Base-by-base conservation (phyloP, 64 coral and sea anemone species). In the Trachythela sp. region DNA sequence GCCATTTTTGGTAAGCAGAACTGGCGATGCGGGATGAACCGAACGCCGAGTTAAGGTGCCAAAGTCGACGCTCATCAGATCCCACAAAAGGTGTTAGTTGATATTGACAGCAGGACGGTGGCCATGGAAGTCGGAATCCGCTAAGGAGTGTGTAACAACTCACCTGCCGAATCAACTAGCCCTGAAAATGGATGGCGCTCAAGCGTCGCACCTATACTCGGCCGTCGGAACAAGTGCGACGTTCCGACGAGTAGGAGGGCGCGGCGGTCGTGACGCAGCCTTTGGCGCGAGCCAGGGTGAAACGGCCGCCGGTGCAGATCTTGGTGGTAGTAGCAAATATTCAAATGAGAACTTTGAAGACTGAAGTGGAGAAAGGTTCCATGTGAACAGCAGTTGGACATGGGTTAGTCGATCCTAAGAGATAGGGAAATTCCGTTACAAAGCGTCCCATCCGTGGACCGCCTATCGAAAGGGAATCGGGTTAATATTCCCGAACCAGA, bases 221-320 rank as follows among this genome's bases (percentile, higher is more conserved):
- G 70, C 87, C 87, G 39, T 54, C 88, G 33, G 70, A 42, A 22
- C 45, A n/a, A n/a, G 17, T 24, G 88, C n/a, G 17, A 83, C 1
- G 88, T 22, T 26, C 87, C 40, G 87, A 88, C 60, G 88, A 89
- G 88, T 89, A 89, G 88, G 88, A 89, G 88, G 88, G 88, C 88
- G 88, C 31, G 40, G 88, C 33, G 86, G 86, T 87, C 54, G 86
- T 87, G 86, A 60, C 86, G 54, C 50, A 87, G 86, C 52, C 86
- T 68, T 15, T 67, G 54, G 86, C 54, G 86, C 54, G 54, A 87
- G 54, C 86, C 86, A 32, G 86, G 86, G 86, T 87, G 86, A 68
- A 87, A 87, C 86, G 86, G 86, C 86, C 54, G 50, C 86, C 54
- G 32, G 86, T 87, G 86, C 86, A 87, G 49, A 87, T 60, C 48